A percentile compares a stretch with the other conserved stretches of the same genome.
These are phyloP conservation scores for Gallinago nigripennis DNA, from an alignment of 2,797 vertebrate species.

Conservation along the genomic window DNA sequence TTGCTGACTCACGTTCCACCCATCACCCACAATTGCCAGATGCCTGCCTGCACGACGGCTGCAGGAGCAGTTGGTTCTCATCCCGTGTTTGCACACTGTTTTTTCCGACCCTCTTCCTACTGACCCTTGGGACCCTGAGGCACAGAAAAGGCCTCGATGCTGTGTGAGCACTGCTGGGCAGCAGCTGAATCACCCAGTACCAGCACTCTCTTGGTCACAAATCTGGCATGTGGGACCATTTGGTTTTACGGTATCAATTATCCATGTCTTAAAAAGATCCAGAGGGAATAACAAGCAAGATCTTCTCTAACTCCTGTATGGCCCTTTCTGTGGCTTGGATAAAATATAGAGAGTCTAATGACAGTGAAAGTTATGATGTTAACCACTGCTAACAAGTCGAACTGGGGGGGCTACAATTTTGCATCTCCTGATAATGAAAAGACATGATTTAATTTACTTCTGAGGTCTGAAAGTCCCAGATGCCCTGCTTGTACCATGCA, in stretches of 20 bases:
- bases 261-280: background rate
- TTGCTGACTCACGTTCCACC: accelerated
- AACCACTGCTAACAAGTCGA: background rate
- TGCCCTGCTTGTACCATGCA: background rate
- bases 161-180: background rate
- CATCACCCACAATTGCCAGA: background rate
- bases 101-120: background rate
- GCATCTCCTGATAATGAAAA: background rate
- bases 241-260: background rate
- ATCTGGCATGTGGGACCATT: background rate
- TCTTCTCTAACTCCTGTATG: background rate
- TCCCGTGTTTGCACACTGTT: background rate
- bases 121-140: background rate
- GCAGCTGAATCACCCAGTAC: background rate
- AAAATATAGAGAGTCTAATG: background rate
- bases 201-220: background rate
- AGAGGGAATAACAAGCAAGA: background rate
- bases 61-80: background rate
- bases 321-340: background rate
- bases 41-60: background rate
- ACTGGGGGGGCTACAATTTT: background rate
- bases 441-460: background rate
- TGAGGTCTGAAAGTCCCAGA: background rate
- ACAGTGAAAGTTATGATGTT: background rate
- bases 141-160: background rate